Evolutionary conservation across 2,113 vertebrate genomes (phyloP).

Genomic region (Rhegmatorhina hoffmannsi): DNA sequence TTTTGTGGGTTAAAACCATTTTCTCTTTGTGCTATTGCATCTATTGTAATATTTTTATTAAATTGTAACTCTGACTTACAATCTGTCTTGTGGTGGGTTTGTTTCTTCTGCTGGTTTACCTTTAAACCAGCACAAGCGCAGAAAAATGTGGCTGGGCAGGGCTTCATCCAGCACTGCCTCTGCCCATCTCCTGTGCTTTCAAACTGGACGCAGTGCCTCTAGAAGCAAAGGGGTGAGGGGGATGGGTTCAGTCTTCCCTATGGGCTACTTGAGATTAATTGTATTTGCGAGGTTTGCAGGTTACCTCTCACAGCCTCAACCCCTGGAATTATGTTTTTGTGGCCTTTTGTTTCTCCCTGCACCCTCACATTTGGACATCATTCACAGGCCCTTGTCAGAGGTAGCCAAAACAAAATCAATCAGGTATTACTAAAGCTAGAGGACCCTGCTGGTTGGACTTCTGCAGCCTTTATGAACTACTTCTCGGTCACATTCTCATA

Average conservation of each 20-base stretch:
- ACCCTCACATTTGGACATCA: not conserved
- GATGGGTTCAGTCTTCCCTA: not conserved
- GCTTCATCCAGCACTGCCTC: not conserved
- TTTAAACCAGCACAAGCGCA: not conserved
- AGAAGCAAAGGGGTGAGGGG: rapidly evolving
- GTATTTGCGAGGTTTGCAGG: not conserved
- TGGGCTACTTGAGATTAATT: not conserved
- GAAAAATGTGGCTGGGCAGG: rapidly evolving
- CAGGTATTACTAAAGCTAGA: not conserved
- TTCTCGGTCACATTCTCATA: not conserved
- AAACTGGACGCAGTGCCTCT: not conserved
- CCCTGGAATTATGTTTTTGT: not conserved
- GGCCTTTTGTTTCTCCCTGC: not conserved
- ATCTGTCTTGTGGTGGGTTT: too few relatives aligned
- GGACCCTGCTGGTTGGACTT: not conserved
- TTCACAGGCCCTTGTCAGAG: not conserved
- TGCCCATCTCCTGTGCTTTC: not conserved
- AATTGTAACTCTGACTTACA: too few relatives aligned
- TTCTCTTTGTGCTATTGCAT: too few relatives aligned
- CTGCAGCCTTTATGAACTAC: not conserved
- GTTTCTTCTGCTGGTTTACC: too few relatives aligned
- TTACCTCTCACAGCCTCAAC: not conserved
- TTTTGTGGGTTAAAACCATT: too few relatives aligned
- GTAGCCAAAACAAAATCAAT: not conserved
- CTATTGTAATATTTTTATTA: too few relatives aligned